Percentiles rank a stretch among this genome's conserved stretches.
phyloP scores from a whole-genome alignment of 1,140 invertebrate genomes.

The Xylocopa sonorina region DNA sequence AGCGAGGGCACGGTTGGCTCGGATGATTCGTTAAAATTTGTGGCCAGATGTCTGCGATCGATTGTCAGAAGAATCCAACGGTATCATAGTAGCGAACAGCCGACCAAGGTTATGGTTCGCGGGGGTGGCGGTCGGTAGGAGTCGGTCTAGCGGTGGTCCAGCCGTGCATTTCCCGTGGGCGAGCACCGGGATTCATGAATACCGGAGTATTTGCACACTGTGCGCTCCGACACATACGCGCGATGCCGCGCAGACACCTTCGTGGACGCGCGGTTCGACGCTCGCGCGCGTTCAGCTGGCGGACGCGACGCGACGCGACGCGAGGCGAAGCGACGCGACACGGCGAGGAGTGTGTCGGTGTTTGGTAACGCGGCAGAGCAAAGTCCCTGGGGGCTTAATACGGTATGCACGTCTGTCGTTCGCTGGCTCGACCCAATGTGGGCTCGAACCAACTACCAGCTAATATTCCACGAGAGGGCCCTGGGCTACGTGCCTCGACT shows the following conservation, averaged over 20 bases:
- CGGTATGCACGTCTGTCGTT: constrained; percentile 79
- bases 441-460: constrained; percentile 75
- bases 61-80: no score
- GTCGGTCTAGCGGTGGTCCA: constrained; percentile 54
- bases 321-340: constrained; percentile 30
- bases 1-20: no score
- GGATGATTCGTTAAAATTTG: no score
- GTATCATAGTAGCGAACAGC: not conserved
- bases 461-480: constrained; percentile 79
- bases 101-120: constrained; percentile 36
- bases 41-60: no score
- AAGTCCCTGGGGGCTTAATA: constrained; percentile 78
- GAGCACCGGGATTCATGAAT: constrained; percentile 77
- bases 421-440: constrained; percentile 72
- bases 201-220: constrained; percentile 77
- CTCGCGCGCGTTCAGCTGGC: constrained; percentile 38
- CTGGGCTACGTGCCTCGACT: constrained; percentile 69
- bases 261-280: constrained; percentile 28
- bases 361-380: constrained; percentile 55
- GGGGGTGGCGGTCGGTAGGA: constrained; percentile 18
- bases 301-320: constrained; percentile 31
- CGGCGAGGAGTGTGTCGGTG: constrained; percentile 45
- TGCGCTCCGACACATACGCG: constrained; percentile 70
- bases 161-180: constrained; percentile 68
- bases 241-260: constrained; percentile 40